A percentile compares a stretch with the other conserved stretches of the same genome.
Conservation (phyloP, 2,113 vertebrate species). For the Cynopterus brachyotis region DNA sequence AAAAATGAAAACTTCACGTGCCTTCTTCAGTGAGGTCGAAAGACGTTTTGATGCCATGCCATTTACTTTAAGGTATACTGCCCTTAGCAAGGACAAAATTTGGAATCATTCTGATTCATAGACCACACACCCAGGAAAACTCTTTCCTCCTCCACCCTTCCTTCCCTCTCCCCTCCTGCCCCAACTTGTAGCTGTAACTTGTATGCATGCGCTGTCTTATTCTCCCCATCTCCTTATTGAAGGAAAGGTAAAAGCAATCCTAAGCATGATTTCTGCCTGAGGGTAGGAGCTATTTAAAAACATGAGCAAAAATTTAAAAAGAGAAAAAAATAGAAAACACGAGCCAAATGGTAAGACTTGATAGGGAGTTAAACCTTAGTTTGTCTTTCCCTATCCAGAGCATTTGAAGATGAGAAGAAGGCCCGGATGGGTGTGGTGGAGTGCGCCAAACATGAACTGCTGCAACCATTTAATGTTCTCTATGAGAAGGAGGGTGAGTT, state of each 20-base stretch:
- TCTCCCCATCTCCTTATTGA: not conserved
- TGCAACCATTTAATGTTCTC: constrained; percentile 97
- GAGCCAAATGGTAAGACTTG: not conserved
- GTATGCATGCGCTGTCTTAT: not conserved
- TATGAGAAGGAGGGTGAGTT: constrained; percentile 96
- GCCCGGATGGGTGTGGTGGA: constrained; percentile 96
- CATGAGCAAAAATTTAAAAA: not conserved
- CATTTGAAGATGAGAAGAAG: constrained; percentile 97
- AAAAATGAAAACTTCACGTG: constrained; percentile 99
- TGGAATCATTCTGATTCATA: constrained; percentile 34
- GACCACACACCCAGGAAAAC: not conserved
- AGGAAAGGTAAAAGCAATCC: not conserved
- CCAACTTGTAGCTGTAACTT: not conserved
- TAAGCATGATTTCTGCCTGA: constrained; percentile 8
- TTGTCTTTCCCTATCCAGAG: constrained; percentile 82
- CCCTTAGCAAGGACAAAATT: not conserved
- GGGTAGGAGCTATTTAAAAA: not conserved
- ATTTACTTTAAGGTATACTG: constrained; percentile 93
- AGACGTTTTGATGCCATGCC: constrained; percentile 97
- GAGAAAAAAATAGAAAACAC: no score
- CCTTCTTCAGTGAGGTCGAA: constrained; percentile 98
- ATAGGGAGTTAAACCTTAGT: not conserved
- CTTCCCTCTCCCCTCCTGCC: not conserved
- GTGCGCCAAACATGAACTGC: constrained; percentile 96
- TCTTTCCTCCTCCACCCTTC: not conserved